Conservation (phyloP, 2,888 invertebrate species). For the Rhodophaea formosa region DNA sequence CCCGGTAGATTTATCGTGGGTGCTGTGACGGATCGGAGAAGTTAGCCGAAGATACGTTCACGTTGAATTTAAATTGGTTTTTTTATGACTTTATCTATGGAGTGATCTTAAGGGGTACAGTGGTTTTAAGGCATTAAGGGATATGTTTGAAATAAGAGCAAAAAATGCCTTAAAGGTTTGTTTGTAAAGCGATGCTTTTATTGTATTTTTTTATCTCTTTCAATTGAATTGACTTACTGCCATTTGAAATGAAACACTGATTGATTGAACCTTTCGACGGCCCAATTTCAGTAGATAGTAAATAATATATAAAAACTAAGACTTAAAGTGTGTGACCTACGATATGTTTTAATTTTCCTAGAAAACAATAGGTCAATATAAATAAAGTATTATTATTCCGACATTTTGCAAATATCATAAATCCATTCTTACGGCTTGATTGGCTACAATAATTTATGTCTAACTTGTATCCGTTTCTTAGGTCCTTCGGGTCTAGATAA, state of each 20-base stretch:
- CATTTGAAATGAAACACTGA: no score
- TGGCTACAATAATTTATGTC: slow-evolving; percentile 6
- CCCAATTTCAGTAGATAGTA: no score
- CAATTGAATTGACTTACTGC: no score
- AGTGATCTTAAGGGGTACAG: slow-evolving; percentile 27
- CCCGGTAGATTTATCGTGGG: slow-evolving; percentile 62
- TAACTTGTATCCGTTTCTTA: slow-evolving; percentile 12
- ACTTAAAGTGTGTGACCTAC: no score
- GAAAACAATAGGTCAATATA: not conserved
- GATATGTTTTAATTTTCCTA: not conserved
- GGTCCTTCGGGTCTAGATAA: slow-evolving; percentile 12
- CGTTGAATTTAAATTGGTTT: slow-evolving; percentile 63
- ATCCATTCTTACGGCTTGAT: not conserved
- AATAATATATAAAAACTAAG: no score
- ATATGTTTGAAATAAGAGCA: slow-evolving; percentile 2
- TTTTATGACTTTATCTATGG: slow-evolving; percentile 43
- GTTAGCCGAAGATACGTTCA: slow-evolving; percentile 54
- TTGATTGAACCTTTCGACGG: no score
- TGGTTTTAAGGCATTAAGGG: slow-evolving; percentile 8
- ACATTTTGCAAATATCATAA: slow-evolving; percentile 7
- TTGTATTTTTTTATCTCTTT: no score
- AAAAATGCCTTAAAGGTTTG: not conserved
- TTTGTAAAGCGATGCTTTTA: no score
- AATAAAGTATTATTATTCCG: not conserved
- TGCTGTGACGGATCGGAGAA: slow-evolving; percentile 74